Evolutionary conservation across 2,797 vertebrate species (phyloP).

Genomic region (Sebastes dallii): DNA sequence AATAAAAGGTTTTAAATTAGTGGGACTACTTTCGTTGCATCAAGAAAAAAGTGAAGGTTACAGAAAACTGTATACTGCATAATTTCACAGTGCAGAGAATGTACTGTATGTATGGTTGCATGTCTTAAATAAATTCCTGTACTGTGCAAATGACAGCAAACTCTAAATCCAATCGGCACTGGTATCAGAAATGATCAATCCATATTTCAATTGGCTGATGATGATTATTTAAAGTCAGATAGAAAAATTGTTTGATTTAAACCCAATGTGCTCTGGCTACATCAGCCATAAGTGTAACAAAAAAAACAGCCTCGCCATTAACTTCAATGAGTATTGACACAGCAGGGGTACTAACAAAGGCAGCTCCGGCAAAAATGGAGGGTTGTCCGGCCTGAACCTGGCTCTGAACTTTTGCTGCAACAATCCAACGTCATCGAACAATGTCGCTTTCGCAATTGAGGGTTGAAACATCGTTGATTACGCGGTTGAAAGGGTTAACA

Average conservation of each 20-base stretch:
- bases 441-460: neutral
- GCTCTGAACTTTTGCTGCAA: neutral
- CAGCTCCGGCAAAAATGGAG: neutral
- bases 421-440: neutral
- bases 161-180: neutral
- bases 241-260: neutral
- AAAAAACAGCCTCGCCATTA: neutral
- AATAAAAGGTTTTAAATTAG: conserved; percentile 6
- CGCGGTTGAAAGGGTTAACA: no score
- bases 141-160: neutral
- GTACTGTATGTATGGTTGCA: neutral
- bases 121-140: neutral
- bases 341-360: neutral
- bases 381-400: neutral
- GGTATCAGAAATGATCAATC: neutral
- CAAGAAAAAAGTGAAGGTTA: neutral
- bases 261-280: neutral
- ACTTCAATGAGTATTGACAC: neutral
- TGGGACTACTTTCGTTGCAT: neutral
- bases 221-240: neutral
- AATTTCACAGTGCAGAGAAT: neutral
- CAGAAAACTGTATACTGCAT: neutral
- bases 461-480: no score
- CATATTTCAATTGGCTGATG: neutral
- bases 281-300: neutral